phyloP scores from a whole-genome alignment of 2,797 vertebrate genomes.

The Microctenopoma stevenorrisi region DNA sequence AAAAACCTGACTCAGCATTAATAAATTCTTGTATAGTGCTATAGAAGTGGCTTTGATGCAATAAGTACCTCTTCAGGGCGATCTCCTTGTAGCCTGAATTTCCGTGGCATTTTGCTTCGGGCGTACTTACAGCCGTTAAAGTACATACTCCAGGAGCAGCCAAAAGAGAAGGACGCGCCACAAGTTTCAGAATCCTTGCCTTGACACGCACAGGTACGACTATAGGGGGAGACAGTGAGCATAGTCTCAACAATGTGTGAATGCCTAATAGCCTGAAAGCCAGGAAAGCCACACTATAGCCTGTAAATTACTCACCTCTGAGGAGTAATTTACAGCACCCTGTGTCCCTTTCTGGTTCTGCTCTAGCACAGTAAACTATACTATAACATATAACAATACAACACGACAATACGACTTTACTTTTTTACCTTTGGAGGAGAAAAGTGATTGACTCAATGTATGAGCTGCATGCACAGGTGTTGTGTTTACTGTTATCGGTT shows the following conservation, averaged over 20 bases:
- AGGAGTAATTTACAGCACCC: too few species aligned
- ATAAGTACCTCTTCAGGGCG: conserved; percentile 91
- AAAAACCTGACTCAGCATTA: not conserved
- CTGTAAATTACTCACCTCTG: too few species aligned
- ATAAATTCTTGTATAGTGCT: not conserved
- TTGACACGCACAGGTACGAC: conserved; percentile 97
- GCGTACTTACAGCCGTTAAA: conserved; percentile 98
- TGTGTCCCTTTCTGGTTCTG: too few species aligned
- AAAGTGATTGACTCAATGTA: too few species aligned
- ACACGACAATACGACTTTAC: too few species aligned
- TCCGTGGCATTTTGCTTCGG: conserved; percentile 95
- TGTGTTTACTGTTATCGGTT: too few species aligned
- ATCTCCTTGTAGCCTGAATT: conserved; percentile 96
- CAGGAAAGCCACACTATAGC: too few species aligned
- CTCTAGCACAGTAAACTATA: too few species aligned
- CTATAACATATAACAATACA: too few species aligned
- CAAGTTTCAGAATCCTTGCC: conserved; percentile 92
- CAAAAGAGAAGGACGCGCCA: conserved; percentile 97
- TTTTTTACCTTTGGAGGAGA: too few species aligned
- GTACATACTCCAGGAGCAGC: conserved; percentile 99
- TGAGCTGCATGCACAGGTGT: too few species aligned
- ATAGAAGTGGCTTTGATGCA: not conserved
- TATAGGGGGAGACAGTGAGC: conserved; percentile 74
- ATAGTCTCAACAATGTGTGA: not conserved
- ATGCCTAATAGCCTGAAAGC: too few species aligned